Base-by-base conservation (phyloP, 2,113 vertebrate genomes). In the Illadopsis cleaveri region DNA sequence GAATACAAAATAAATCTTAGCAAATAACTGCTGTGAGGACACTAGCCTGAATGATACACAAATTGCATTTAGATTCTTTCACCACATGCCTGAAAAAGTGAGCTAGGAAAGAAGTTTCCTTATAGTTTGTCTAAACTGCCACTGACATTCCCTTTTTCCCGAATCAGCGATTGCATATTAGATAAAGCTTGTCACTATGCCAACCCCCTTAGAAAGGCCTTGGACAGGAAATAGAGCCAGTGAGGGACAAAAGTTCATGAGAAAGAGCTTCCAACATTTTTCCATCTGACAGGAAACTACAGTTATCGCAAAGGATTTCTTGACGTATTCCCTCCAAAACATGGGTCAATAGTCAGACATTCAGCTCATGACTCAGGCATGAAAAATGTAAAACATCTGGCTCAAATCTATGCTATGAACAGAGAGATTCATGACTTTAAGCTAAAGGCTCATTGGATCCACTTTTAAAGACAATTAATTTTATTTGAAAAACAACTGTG, bases 371-470 rank as follows among this genome's bases (percentile, higher is more conserved):
- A 93, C 68, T 96, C 88, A 95, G 31, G 65, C 90, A 89, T 61
- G 90, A 95, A 86, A 94, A 94, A 96, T 90, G 72, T 71, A 42
- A 93, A 96, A 71, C 92, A 89, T 96, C 92, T 96, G 94, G 23
- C 85, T 54, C 80, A 73, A 88, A 92, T 81, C 71, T 89, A 50
- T 60, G 68, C 40, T 58, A 38, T 37, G 64, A 93, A 64, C 28
- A 3, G 78, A 79, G 77, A 87, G 25, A 80, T 76, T 71, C 9
- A 19, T 83, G 28, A 65, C 68, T 87, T 92, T 82, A 90, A 78
- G 48, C 25, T 68, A 37, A 78, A 81, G 65, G 54, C 9, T 94
- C 14, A 60, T 38, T 0, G 1, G 57, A 33, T 69, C 64, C 8
- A 45, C 24, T 86, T 89, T 70, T 77, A 78, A 71, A 83, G 58